These are phyloP conservation scores for Polypterus senegalus DNA, from an alignment of 2,113 vertebrate species.

Conservation along the genomic window DNA sequence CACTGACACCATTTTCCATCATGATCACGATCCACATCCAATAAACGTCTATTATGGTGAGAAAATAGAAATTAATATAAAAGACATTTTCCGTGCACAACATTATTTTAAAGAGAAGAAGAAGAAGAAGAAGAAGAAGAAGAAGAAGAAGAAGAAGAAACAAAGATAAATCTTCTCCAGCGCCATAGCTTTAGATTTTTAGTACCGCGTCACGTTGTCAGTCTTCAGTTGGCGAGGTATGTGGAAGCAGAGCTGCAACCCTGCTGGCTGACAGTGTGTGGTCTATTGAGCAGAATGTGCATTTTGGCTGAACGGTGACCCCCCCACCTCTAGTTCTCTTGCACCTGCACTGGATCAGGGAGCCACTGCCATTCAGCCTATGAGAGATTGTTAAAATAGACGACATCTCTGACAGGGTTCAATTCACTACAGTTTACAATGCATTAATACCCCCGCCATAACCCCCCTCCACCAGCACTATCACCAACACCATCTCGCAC, in stretches of 20 bases:
- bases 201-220: not conserved
- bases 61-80: too few species aligned
- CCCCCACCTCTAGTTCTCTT: slow-evolving; percentile 60
- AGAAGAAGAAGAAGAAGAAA: too few species aligned
- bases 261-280: slow-evolving; percentile 96
- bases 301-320: slow-evolving; percentile 51
- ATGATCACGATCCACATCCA: too few species aligned
- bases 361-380: slow-evolving; percentile 82
- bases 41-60: too few species aligned
- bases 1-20: too few species aligned
- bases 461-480: slow-evolving; percentile 15
- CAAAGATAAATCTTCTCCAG: too few species aligned
- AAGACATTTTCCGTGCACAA: too few species aligned
- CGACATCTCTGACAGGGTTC: slow-evolving; percentile 80
- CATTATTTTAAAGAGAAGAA: too few species aligned
- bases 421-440: slow-evolving; percentile 78
- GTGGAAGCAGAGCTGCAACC: slow-evolving; percentile 62
- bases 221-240: slow-evolving; percentile 27
- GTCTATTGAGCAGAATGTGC: slow-evolving; percentile 80
- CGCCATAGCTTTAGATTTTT: too few species aligned
- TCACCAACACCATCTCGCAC: slow-evolving; percentile 3
- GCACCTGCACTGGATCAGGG: slow-evolving; percentile 92
- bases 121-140: too few species aligned
- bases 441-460: slow-evolving; percentile 49
- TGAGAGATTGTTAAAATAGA: slow-evolving; percentile 62